phyloP scores from a whole-genome alignment of 2,113 vertebrate genomes.

The Hippocampus zosterae region DNA sequence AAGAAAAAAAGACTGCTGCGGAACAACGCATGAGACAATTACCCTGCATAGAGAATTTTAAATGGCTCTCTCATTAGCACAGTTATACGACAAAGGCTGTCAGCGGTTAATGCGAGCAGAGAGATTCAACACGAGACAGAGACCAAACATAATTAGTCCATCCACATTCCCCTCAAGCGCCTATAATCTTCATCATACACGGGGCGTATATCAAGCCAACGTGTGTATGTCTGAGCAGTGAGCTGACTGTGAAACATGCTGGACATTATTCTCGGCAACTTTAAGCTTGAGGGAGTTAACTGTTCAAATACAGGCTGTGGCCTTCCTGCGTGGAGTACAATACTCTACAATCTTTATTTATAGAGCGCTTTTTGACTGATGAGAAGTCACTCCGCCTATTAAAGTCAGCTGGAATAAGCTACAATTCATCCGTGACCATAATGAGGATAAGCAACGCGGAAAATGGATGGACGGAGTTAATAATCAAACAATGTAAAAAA shows the following conservation, averaged over 20 bases:
- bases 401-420: no score
- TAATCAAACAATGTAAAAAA: no score
- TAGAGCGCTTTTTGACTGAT: no score
- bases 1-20: slow-evolving; percentile 27
- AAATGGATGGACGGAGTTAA: no score
- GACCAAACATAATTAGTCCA: slow-evolving; percentile 65
- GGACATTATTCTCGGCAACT: neutral
- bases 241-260: neutral
- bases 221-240: neutral
- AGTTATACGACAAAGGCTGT: slow-evolving; percentile 58
- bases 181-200: slow-evolving; percentile 38
- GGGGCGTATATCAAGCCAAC: slow-evolving; percentile 15
- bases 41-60: slow-evolving; percentile 65
- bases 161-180: slow-evolving; percentile 54
- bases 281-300: neutral
- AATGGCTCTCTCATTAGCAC: slow-evolving; percentile 69
- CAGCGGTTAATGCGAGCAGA: slow-evolving; percentile 55
- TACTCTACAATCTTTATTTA: no score
- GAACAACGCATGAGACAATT: slow-evolving; percentile 70
- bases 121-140: slow-evolving; percentile 54
- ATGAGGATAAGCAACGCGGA: no score
- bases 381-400: no score
- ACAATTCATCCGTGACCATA: no score
- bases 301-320: neutral
- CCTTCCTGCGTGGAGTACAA: neutral